Evolutionary conservation across 1,140 invertebrate species (phyloP).

Genomic region (Cydia splendana): DNA sequence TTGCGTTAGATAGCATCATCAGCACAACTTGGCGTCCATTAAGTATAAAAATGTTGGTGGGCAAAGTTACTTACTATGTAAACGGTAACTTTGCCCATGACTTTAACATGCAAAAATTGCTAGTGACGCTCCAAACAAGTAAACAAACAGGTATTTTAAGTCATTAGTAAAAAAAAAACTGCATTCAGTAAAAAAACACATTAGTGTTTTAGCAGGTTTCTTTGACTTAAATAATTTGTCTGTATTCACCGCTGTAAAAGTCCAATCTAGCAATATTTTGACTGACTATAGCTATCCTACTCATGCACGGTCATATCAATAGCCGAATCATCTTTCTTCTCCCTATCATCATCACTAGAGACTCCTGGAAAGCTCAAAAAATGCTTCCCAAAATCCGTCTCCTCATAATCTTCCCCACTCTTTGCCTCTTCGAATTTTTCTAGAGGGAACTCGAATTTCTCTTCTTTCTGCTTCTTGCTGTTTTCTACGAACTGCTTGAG

Average conservation of each 20-base stretch:
- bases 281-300: constrained; percentile 34
- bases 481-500: constrained; percentile 78
- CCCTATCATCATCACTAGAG: constrained; percentile 64
- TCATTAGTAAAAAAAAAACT: neutral
- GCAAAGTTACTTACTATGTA: neutral
- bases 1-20: neutral
- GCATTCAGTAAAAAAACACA: too few relatives aligned
- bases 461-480: constrained; percentile 73
- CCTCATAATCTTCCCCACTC: constrained; percentile 50
- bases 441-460: constrained; percentile 43
- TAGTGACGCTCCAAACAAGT: neutral
- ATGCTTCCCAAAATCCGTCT: constrained; percentile 66
- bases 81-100: neutral
- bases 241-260: neutral
- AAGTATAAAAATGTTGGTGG: neutral
- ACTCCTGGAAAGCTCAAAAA: constrained; percentile 52
- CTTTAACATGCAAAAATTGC: neutral
- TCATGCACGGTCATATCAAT: constrained; percentile 68
- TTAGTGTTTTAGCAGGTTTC: too few relatives aligned
- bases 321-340: constrained; percentile 43
- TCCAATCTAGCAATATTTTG: too few relatives aligned
- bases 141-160: neutral
- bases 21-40: neutral
- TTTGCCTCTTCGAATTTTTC: constrained; percentile 41
- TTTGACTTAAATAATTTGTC: neutral